Evolutionary conservation across 2,113 vertebrate species (phyloP).

Genomic region (Apus apus): DNA sequence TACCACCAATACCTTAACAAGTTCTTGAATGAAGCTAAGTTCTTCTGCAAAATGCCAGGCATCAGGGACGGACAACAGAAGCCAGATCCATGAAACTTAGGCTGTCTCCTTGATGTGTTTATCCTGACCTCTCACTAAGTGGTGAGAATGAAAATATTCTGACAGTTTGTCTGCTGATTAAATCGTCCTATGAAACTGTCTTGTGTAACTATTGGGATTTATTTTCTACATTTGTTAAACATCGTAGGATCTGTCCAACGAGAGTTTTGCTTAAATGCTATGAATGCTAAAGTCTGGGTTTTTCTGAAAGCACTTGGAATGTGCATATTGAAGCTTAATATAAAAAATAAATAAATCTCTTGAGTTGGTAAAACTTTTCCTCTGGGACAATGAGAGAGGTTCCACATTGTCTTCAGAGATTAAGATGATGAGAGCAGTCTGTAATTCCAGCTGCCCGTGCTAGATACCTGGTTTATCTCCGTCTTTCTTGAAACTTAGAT

Average conservation of each 20-base stretch:
- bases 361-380: not conserved
- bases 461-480: not conserved
- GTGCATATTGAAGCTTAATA: not conserved
- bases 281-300: not conserved
- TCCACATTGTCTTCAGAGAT: not conserved
- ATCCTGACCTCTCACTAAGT: not conserved
- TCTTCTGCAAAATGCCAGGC: not conserved
- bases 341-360: not conserved
- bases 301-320: not conserved
- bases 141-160: not conserved
- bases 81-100: not conserved
- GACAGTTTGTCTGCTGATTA: not conserved
- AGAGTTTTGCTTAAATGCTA: not conserved
- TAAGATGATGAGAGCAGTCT: not conserved
- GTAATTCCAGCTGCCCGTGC: not conserved
- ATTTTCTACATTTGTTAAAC: not conserved
- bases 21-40: not conserved
- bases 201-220: not conserved
- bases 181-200: not conserved
- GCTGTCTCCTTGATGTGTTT: not conserved
- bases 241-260: not conserved
- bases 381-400: not conserved
- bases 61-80: not conserved
- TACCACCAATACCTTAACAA: not conserved
- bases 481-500: not conserved